These are phyloP conservation scores for Choristoneura rosaceana DNA, from an alignment of 2,888 invertebrate genomes.

Conservation along the genomic window DNA sequence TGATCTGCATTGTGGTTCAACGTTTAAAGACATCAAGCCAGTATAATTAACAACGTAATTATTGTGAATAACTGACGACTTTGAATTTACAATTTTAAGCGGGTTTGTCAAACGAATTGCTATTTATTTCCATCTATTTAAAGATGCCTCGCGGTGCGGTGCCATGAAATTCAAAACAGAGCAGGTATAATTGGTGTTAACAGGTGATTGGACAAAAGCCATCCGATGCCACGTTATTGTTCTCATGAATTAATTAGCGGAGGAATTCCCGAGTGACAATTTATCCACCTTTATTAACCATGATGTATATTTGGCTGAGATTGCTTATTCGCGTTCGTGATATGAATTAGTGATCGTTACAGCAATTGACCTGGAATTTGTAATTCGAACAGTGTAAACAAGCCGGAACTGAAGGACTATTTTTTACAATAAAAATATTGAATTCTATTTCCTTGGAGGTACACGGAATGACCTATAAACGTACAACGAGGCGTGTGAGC, in stretches of 20 bases:
- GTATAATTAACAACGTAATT: conserved; percentile 13
- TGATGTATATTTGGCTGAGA: neutral
- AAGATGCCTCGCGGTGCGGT: neutral
- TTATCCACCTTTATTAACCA: neutral
- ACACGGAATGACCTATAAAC: conserved; percentile 6
- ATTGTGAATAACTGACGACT: conserved; percentile 5
- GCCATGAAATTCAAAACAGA: conserved; percentile 7
- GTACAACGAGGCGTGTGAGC: conserved; percentile 9
- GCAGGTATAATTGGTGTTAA: conserved; percentile 8
- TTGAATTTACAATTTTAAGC: conserved; percentile 16
- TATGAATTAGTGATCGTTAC: neutral
- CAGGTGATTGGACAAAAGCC: conserved; percentile 13
- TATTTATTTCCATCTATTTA: conserved; percentile 23
- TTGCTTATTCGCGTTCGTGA: neutral
- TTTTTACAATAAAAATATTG: neutral
- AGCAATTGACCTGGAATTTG: neutral
- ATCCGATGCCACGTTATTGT: conserved; percentile 4
- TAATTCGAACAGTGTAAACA: neutral
- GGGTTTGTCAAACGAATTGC: conserved; percentile 9
- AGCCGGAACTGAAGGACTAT: neutral
- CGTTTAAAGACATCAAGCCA: neutral
- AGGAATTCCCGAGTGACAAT: neutral
- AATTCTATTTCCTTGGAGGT: conserved; percentile 5
- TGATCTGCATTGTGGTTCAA: neutral
- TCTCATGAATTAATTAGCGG: conserved; percentile 1